These are phyloP conservation scores for Lophotriccus pileatus DNA, from an alignment of 2,797 vertebrate genomes.

Conservation along the genomic window DNA sequence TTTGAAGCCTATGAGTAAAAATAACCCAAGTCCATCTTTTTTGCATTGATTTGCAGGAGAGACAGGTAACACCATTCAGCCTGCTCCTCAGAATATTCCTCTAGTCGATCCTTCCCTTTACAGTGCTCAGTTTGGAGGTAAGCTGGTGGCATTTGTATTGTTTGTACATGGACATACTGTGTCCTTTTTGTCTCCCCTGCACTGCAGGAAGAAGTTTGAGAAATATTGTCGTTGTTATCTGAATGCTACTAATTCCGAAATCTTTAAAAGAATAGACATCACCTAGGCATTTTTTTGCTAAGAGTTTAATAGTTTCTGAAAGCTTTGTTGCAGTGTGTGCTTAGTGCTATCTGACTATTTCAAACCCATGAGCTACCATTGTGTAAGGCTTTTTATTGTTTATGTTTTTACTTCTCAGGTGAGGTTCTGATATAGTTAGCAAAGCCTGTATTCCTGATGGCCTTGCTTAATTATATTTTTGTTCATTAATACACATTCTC, in stretches of 20 bases:
- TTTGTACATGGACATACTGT: accelerated
- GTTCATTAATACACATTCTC: background rate
- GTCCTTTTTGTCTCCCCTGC: background rate
- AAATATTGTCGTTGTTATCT: background rate
- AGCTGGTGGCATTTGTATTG: slow-evolving; percentile 6
- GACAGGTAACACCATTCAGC: slow-evolving; percentile 79
- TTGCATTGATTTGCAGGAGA: slow-evolving; percentile 74
- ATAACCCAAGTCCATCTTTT: background rate
- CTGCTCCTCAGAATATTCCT: slow-evolving; percentile 80
- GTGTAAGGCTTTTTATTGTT: background rate
- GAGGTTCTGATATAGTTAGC: background rate
- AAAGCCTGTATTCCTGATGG: background rate
- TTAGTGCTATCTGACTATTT: background rate
- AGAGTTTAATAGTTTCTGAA: background rate
- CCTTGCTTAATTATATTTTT: background rate
- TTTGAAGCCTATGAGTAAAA: background rate
- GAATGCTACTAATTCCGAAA: background rate
- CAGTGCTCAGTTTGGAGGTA: slow-evolving; percentile 82
- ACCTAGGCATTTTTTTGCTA: background rate
- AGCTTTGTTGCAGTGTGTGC: background rate
- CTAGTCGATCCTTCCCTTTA: slow-evolving; percentile 84
- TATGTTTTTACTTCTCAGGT: background rate
- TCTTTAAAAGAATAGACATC: background rate
- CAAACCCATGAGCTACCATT: background rate
- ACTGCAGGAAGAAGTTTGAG: background rate